Percentiles rank a stretch among this genome's conserved stretches.
Conservation (phyloP, 2,797 vertebrate species). For the Pyrocephalus nanus region DNA sequence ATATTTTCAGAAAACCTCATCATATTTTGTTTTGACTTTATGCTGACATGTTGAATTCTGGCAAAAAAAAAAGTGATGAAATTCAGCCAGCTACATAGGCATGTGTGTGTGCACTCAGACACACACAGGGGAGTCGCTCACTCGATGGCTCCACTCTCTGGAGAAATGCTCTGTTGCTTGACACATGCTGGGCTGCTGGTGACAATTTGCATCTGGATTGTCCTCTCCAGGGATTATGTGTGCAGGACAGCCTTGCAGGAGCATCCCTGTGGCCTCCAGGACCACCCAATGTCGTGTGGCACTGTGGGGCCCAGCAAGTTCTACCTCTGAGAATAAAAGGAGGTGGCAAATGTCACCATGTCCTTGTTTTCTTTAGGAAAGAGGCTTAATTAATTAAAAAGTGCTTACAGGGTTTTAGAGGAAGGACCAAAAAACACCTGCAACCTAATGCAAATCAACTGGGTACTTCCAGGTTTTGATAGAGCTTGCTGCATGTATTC, state of each 20-base stretch:
- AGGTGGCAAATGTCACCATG: not conserved
- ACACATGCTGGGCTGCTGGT: not conserved
- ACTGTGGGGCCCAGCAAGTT: not conserved
- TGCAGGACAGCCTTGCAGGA: not conserved
- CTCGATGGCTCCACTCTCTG: not conserved
- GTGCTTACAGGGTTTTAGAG: not conserved
- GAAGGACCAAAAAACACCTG: not conserved
- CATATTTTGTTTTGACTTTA: slow-evolving; percentile 37
- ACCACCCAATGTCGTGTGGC: rapidly evolving
- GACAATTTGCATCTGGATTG: not conserved
- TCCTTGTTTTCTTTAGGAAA: not conserved
- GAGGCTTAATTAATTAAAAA: not conserved
- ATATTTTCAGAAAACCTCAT: slow-evolving; percentile 51
- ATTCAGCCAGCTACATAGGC: not conserved
- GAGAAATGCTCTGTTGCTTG: not conserved
- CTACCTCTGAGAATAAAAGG: not conserved
- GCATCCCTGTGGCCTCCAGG: not conserved
- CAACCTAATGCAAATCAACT: not conserved
- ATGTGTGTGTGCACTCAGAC: not conserved
- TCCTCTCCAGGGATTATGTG: not conserved
- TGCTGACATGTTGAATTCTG: slow-evolving; percentile 31
- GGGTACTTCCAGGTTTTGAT: not conserved
- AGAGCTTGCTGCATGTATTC: not conserved
- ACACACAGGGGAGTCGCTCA: rapidly evolving
- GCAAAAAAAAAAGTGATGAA: not conserved